A percentile compares a stretch with the other conserved stretches of the same genome.
phyloP scores from a whole-genome alignment of 2,888 invertebrate genomes.

The Elysia crispata region DNA sequence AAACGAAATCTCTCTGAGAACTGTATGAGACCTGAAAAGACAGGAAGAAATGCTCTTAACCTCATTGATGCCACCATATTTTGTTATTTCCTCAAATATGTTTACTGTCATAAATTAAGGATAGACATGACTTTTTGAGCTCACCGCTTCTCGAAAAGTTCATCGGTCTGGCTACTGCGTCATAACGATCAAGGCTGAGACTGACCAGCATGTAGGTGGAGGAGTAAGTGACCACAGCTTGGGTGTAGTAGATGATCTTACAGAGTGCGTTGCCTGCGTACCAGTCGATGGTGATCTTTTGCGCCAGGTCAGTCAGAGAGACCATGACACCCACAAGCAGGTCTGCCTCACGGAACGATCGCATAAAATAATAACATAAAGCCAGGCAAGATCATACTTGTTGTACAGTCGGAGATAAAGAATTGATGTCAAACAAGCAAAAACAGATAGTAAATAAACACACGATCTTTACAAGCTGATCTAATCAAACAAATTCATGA shows the following conservation, averaged over 20 bases:
- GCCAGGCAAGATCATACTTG: background rate
- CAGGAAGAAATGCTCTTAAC: too few species aligned
- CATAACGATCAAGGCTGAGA: slow-evolving; percentile 73
- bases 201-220: slow-evolving; percentile 74
- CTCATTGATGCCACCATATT: too few species aligned
- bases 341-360: slow-evolving; percentile 7
- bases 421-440: too few species aligned
- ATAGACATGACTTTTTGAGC: background rate
- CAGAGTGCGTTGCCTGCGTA: slow-evolving; percentile 70
- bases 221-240: slow-evolving; percentile 69
- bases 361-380: background rate
- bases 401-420: too few species aligned
- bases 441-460: too few species aligned
- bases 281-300: slow-evolving; percentile 71
- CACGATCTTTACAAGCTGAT: too few species aligned
- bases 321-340: slow-evolving; percentile 59
- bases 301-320: slow-evolving; percentile 68
- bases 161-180: slow-evolving; percentile 75
- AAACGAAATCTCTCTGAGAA: too few species aligned
- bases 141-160: slow-evolving; percentile 72
- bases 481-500: too few species aligned
- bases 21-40: too few species aligned
- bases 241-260: slow-evolving; percentile 62
- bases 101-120: too few species aligned
- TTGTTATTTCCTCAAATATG: too few species aligned